Conservation (phyloP, 2,113 vertebrate genomes). For the Phalacrocorax aristotelis region DNA sequence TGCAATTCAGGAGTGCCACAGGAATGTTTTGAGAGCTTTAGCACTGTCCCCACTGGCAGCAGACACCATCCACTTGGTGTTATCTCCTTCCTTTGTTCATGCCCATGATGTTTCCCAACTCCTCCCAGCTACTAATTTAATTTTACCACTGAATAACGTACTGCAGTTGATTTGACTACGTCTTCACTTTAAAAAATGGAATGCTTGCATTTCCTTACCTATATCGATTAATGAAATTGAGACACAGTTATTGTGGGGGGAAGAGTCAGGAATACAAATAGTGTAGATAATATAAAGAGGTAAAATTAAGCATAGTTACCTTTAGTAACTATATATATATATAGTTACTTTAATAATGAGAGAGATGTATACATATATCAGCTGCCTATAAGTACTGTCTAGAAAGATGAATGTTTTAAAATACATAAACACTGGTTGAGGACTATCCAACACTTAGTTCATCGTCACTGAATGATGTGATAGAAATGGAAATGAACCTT, state of each 20-base stretch:
- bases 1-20: not conserved
- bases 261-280: not conserved
- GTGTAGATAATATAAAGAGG: not conserved
- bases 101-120: not conserved
- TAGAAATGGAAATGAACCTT: not conserved
- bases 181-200: not conserved
- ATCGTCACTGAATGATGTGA: not conserved
- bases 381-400: not conserved
- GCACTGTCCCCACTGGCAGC: not conserved
- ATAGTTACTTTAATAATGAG: not conserved
- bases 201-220: not conserved
- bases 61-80: not conserved
- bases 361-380: not conserved
- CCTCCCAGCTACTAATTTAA: not conserved
- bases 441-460: not conserved
- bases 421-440: not conserved
- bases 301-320: not conserved
- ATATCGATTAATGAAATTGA: not conserved
- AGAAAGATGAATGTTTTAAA: not conserved
- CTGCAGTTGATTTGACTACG: not conserved
- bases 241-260: too few relatives aligned
- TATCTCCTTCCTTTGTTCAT: not conserved
- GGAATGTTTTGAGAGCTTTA: not conserved
- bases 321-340: not conserved
- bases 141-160: not conserved